Conservation (phyloP, 2,888 invertebrate genomes). For the Sepioteuthis lessoniana region DNA sequence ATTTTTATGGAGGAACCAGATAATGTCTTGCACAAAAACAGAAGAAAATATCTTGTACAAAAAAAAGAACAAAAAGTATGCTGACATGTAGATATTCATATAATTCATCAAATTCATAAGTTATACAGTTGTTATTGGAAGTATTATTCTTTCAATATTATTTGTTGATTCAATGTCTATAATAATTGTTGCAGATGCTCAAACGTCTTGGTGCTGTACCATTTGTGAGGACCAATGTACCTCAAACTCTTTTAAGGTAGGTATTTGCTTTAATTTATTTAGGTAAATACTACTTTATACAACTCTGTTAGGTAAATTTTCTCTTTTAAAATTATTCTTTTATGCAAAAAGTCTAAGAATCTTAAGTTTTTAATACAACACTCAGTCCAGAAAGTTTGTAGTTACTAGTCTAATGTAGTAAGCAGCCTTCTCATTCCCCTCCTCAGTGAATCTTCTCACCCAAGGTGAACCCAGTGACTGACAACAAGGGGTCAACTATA, state of each 20-base stretch:
- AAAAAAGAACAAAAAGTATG: no score
- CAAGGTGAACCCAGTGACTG: no score
- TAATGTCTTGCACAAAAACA: no score
- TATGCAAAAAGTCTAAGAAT: not conserved
- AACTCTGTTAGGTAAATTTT: not conserved
- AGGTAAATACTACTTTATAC: not conserved
- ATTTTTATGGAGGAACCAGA: not conserved
- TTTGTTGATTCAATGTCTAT: not conserved
- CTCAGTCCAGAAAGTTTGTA: no score
- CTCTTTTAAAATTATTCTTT: not conserved
- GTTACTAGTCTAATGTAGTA: no score
- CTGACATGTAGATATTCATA: no score
- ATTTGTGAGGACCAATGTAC: constrained; percentile 74
- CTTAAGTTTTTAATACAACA: not conserved
- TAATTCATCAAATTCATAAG: no score
- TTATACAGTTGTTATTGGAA: not conserved
- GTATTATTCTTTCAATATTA: not conserved
- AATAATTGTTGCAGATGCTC: constrained; percentile 58
- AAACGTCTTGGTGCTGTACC: constrained; percentile 76
- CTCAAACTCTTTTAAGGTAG: constrained; percentile 62
- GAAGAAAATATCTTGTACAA: no score
- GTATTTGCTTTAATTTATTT: not conserved
- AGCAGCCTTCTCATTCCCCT: no score
- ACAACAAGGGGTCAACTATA: no score
- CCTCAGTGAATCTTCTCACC: no score